Base-by-base conservation (phyloP, 2,797 vertebrate genomes). In the Myripristis murdjan region DNA sequence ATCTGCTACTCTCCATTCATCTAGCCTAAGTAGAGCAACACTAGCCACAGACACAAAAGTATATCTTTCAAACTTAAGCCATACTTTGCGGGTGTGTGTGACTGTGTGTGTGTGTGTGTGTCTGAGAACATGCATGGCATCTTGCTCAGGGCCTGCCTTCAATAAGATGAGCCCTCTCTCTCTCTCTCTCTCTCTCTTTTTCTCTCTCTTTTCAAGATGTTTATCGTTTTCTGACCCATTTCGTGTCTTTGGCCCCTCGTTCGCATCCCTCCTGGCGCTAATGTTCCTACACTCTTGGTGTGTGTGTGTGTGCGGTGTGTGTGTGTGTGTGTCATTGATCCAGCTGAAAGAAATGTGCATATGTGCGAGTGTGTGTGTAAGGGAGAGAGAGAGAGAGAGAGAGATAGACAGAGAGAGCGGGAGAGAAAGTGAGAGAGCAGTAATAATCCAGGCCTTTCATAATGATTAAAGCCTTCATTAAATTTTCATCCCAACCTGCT, bases 401-500 rank as follows among this genome's bases (percentile, higher is more conserved):
- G n/a, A n/a, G n/a, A n/a, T n/a, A n/a, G n/a, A n/a, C n/a, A 82
- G 73, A 76, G 75, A 83, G 79, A 76, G 59, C 78, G 73, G 85
- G 76, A 79, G 77, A 87, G 79, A 69, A 61, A 81, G 23, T 77
- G 91, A 87, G 94, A 93, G 83, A 85, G 88, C 81, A 85, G 91
- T 93, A 92, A 95, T 96, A 97, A 97, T 96, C 95, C 93, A 90
- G 94, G 91, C 94, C 94, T 95, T 96, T 96, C 95, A 96, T 97
- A 97, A 98, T 97, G 96, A 98, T 96, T 96, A 96, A 97, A 95
- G 95, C 94, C 95, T 97, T 97, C 96, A 98, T 98, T 97, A 97
- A 98, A 97, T 96, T 97, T 98, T 97, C 97, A 97, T 97, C 94
- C 96, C 95, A 97, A 97, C 96, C 97, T 97, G 96, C 97, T 97